Percentiles rank a stretch among this genome's conserved stretches.
Evolutionary conservation across 1,140 invertebrate species (phyloP).

Genomic region (Gonioctena quinquepunctata): DNA sequence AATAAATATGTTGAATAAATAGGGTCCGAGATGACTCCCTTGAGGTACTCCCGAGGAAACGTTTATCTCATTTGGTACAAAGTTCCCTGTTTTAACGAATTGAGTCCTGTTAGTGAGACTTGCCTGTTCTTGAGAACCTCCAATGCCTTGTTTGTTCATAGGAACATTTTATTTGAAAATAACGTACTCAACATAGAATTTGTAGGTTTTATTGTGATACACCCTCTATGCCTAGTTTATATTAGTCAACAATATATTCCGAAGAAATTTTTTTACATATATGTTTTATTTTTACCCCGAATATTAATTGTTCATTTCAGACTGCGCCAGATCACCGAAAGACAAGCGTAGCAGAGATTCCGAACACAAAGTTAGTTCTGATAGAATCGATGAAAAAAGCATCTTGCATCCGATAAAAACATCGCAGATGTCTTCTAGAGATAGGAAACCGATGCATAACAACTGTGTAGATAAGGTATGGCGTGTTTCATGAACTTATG

Average conservation of each 20-base stretch:
- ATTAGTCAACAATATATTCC: no score
- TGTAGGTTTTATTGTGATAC: no score
- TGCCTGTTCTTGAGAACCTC: no score
- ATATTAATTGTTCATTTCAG: constrained; percentile 55
- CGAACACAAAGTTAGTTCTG: constrained; percentile 83
- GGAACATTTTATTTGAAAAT: neutral
- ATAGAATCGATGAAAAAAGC: constrained; percentile 77
- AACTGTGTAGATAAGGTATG: constrained; percentile 63
- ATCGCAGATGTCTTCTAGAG: constrained; percentile 62
- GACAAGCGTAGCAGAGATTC: constrained; percentile 81
- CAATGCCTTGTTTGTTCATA: no score
- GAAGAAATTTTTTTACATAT: neutral
- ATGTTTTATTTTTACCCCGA: neutral
- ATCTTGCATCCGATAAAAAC: constrained; percentile 67
- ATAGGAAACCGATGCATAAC: constrained; percentile 66
- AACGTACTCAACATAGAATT: neutral
- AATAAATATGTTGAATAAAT: no score
- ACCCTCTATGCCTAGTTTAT: no score
- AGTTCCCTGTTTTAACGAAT: no score
- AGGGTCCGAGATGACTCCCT: no score
- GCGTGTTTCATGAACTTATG: no score
- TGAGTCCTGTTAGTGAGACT: no score
- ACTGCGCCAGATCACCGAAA: constrained; percentile 79
- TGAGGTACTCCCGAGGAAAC: no score
- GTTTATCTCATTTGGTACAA: no score